These are phyloP conservation scores for Pogoniulus pusillus DNA, from an alignment of 2,797 vertebrate genomes.

Conservation along the genomic window DNA sequence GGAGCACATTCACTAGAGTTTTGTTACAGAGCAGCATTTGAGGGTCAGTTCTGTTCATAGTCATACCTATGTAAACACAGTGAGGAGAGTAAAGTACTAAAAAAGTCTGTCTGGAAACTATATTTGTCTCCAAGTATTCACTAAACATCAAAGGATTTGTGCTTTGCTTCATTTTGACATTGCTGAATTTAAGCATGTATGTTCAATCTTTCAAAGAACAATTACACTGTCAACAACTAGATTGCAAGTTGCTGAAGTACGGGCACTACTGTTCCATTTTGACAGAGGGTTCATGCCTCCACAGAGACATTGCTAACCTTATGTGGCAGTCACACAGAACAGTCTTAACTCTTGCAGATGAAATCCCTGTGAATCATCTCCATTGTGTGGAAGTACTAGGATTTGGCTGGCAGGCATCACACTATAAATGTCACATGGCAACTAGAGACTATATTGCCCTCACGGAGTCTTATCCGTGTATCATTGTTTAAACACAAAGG, in stretches of 20 bases:
- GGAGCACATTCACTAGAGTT: background rate
- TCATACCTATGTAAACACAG: background rate
- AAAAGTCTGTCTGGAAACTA: background rate
- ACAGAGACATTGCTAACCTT: background rate
- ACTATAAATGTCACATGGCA: background rate
- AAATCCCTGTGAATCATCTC: background rate
- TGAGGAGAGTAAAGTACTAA: background rate
- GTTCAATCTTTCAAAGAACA: constrained; percentile 22
- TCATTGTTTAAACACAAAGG: background rate
- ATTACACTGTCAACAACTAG: constrained; percentile 5
- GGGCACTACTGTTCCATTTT: background rate
- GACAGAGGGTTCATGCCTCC: background rate
- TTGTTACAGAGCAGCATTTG: background rate
- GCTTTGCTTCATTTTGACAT: background rate
- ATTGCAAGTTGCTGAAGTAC: constrained; percentile 4
- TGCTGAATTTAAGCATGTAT: background rate
- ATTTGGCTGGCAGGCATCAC: fast-evolving
- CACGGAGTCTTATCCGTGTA: background rate
- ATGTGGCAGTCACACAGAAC: background rate
- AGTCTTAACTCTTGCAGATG: background rate
- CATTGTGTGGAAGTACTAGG: background rate
- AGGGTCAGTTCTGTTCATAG: background rate
- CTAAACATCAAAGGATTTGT: background rate
- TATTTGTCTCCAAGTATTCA: background rate
- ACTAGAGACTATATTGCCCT: background rate